Base-by-base conservation (phyloP, 2,113 vertebrate genomes). In the Chroicocephalus ridibundus region DNA sequence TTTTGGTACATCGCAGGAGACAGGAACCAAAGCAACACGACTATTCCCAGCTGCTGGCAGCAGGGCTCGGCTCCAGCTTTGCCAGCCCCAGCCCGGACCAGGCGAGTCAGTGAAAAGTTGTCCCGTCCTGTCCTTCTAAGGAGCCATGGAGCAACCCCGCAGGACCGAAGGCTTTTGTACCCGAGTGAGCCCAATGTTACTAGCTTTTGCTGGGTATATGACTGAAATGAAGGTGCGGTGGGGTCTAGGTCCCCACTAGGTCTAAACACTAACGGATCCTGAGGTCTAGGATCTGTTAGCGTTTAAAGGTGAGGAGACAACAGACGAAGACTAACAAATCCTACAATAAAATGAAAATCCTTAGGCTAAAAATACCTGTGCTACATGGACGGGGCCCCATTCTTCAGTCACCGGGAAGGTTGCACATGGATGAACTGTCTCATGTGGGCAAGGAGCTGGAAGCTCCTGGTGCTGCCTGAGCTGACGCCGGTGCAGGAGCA, bases 171-270 rank as follows among this genome's bases (percentile, higher is more conserved):
- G 44, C 74, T 68, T 32, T 44, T 29, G 44, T 6, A 62, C 13
- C 0, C 1, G 6, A 21, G 17, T 2, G 13, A 90, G 64, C 62
- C 44, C 85, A 8, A 0, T 1, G 24, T 7, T 20, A 7, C 1
- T 29, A 46, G 44, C 58, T 68, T 87, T 36, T 61, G 34, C 85
- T 71, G 2, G 2, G 19, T 9, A 0, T 10, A 5, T 11, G 66
- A 32, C 62, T 87, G 20, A 26, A 64, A 36, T 31, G 6, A 80
- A 66, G n/a, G 60, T 86, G 64, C 62, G 7, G 3, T 14, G 2
- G 52, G 21, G 55, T 7, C 42, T 24, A 15, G 65, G 26, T 13
- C 42, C 42, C 42, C 42, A 42, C 42, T 42, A 42, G 42, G 42
- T 42, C 42, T 42, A 42, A 42, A 42, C 42, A 42, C 42, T 42